Evolutionary conservation across 2,888 invertebrate species (phyloP), one percentile per base, ranked within the genome.

Genomic region (Himalopsyche kuldschensis): DNA sequence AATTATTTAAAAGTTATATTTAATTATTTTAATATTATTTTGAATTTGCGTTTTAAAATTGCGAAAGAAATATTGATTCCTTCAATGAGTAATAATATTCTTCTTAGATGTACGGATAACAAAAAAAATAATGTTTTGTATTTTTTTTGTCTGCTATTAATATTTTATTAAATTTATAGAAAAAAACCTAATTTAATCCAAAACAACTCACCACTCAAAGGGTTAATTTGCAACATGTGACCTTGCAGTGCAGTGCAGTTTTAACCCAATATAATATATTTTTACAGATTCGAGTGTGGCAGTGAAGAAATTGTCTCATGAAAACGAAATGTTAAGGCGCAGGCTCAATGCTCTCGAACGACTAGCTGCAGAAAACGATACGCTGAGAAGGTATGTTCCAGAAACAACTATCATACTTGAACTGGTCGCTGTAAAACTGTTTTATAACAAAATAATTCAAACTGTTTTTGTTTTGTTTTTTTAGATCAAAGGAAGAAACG

Each of bases 301-400:
- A 85, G 89, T 91, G 11, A 89, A 90, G 4, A 88, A 89, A 80
- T 87, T 92, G 84, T 88, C 87, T 30, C 88, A 87, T 32, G 93
- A 93, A 87, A 93, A 93, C 85, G 92, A 92, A 32, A 92, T 93
- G 86, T 87, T 93, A 84, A 90, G 90, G 87, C 90, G 90, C 84
- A 87, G 92, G 32, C 87, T 93, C 83, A 88, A 89, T 5, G 92
- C 92, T 0, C 87, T 93, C 80, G 90, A 92, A 46, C 89, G 92
- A 88, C 90, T 93, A 86, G 92, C 92, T 1, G 92, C 93, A 85
- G 93, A 93, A 86, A 93, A 93, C 87, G 86, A 86, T 81, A 79
- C 85, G 4, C 82, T 86, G 46, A 79, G 85, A 84, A 86, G 86
- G 86, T 86, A n/a, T 4, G 32, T 8, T 80, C 15, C 8, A 15